phyloP scores from a whole-genome alignment of 2,797 vertebrate species.

The Macroramphosus scolopax region DNA sequence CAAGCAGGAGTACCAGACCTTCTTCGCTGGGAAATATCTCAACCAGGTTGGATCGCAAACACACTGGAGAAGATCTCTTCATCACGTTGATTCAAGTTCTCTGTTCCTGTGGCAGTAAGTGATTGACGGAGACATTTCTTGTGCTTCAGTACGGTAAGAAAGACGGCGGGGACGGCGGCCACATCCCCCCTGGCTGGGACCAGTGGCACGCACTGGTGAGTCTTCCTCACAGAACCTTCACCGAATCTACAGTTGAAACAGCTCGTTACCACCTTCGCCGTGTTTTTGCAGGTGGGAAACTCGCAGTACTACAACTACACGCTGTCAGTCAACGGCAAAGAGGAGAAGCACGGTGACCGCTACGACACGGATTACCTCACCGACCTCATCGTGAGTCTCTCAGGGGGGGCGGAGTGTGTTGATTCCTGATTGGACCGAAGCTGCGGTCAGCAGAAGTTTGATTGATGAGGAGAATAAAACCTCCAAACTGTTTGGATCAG shows the following conservation, averaged over 20 bases:
- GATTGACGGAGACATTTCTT: not conserved
- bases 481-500: conserved; percentile 13
- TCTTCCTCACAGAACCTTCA: not conserved
- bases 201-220: conserved; percentile 80
- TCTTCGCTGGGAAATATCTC: conserved; percentile 82
- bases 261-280: not conserved
- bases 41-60: conserved; percentile 74
- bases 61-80: no score
- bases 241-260: accelerated
- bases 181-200: conserved; percentile 81
- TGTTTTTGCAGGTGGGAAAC: conserved; percentile 74
- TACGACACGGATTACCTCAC: conserved; percentile 81
- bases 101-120: no score
- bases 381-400: conserved; percentile 81
- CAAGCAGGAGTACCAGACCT: conserved; percentile 79
- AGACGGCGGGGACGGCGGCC: conserved; percentile 57
- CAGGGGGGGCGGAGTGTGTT: no score
- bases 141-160: conserved; percentile 74
- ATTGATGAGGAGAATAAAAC: conserved; percentile 4
- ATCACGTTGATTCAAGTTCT: no score
- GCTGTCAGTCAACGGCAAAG: conserved; percentile 77
- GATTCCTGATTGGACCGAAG: no score
- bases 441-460: no score
- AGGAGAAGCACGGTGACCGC: conserved; percentile 71
- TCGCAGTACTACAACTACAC: conserved; percentile 83